A percentile compares a stretch with the other conserved stretches of the same genome.
These are phyloP conservation scores for Muschampia plurimacula DNA, from an alignment of 2,888 invertebrate genomes.

Conservation along the genomic window DNA sequence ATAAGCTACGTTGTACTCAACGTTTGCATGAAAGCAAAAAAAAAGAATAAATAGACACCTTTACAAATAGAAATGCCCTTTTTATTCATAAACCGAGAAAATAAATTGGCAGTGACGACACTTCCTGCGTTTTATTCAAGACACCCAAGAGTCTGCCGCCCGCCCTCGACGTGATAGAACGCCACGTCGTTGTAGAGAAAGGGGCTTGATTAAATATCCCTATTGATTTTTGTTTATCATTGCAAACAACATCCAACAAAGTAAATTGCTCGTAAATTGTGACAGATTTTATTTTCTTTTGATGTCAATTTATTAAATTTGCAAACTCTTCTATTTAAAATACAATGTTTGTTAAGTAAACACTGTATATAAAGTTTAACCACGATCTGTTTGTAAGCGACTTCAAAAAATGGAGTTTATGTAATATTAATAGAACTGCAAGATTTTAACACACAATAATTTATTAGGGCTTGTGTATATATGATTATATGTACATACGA, in stretches of 20 bases:
- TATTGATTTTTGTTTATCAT: slow-evolving; percentile 10
- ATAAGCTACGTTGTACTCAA: no score
- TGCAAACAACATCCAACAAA: background rate
- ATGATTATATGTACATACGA: no score
- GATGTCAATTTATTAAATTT: background rate
- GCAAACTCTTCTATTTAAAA: no score
- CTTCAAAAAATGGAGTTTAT: no score
- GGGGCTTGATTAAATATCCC: slow-evolving; percentile 6
- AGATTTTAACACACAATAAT: no score
- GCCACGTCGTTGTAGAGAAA: slow-evolving; percentile 4
- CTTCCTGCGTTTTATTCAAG: slow-evolving; percentile 28
- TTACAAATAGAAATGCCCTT: slow-evolving; percentile 5
- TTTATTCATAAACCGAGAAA: slow-evolving; percentile 13
- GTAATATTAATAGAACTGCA: no score
- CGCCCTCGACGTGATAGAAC: slow-evolving; percentile 26
- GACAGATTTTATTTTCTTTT: background rate
- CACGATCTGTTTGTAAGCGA: no score
- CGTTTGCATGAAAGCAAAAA: background rate
- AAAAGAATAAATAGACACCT: background rate
- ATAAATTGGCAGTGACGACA: slow-evolving; percentile 19
- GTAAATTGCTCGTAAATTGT: background rate
- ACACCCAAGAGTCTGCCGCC: slow-evolving; percentile 12
- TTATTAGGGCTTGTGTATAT: no score
- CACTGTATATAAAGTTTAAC: no score
- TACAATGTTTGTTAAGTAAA: no score